Percentiles rank a stretch among this genome's conserved stretches.
These are phyloP conservation scores for Nudaria mundana DNA, from an alignment of 2,888 invertebrate species.

Conservation along the genomic window DNA sequence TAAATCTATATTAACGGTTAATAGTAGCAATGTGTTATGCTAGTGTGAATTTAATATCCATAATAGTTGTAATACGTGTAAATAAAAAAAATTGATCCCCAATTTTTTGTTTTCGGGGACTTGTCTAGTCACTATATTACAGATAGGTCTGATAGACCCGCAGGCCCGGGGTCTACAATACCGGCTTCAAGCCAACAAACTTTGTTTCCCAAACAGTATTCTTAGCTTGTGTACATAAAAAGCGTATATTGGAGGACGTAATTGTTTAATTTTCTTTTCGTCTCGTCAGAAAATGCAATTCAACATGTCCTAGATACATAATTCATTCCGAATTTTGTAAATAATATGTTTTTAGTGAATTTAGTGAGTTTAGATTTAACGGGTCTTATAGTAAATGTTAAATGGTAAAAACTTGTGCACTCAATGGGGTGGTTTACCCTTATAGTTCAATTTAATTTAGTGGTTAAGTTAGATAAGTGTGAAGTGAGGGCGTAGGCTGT, in stretches of 20 bases:
- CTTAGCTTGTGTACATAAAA: constrained; percentile 60
- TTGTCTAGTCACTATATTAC: constrained; percentile 72
- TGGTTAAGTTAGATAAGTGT: constrained; percentile 56
- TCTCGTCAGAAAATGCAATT: constrained; percentile 17
- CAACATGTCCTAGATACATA: constrained; percentile 7
- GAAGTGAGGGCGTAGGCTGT: constrained; percentile 7
- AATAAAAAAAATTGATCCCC: constrained; percentile 52
- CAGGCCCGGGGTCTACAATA: constrained; percentile 17
- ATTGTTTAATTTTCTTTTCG: constrained; percentile 22
- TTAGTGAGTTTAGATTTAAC: constrained; percentile 45
- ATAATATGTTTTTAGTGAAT: constrained; percentile 58
- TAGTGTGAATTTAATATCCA: constrained; percentile 68
- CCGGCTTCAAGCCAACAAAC: constrained; percentile 45
- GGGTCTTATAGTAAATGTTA: constrained; percentile 59
- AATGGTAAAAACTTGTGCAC: constrained; percentile 47
- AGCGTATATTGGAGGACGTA: constrained; percentile 22
- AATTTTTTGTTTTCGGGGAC: constrained; percentile 46
- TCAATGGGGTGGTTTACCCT: constrained; percentile 43
- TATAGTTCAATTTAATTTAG: constrained; percentile 60
- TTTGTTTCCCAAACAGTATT: constrained; percentile 52
- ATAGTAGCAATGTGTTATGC: constrained; percentile 54
- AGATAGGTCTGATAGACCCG: constrained; percentile 20
- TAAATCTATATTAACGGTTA: constrained; percentile 38
- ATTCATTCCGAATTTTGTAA: constrained; percentile 52
- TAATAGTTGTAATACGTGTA: constrained; percentile 64